Conservation (phyloP, 2,113 vertebrate species). For the Aramus guarauna region DNA sequence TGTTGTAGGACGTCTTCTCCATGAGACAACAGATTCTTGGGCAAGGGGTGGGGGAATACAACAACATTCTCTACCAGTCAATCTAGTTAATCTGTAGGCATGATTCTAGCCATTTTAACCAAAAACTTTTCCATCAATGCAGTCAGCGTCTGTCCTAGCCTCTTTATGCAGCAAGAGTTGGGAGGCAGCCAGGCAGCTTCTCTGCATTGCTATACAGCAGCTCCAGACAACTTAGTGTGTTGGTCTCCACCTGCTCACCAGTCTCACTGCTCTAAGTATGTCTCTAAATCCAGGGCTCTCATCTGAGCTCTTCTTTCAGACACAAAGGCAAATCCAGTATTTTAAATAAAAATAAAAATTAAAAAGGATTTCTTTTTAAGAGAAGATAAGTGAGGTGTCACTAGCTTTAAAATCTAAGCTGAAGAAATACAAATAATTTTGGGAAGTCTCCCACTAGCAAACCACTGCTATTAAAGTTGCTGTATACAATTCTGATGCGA, state of each 20-base stretch:
- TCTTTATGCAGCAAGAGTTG: not conserved
- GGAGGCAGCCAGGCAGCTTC: conserved; percentile 18
- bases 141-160: not conserved
- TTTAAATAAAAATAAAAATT: not conserved
- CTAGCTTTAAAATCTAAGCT: not conserved
- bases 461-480: not conserved
- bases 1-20: not conserved
- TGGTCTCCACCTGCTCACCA: not conserved
- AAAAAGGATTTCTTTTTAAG: not conserved
- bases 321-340: not conserved
- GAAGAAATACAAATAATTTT: not conserved
- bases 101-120: not conserved
- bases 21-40: fast-evolving
- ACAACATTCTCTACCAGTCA: not conserved
- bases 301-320: not conserved
- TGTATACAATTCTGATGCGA: not conserved
- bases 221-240: not conserved
- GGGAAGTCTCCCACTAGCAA: not conserved
- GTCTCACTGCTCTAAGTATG: not conserved
- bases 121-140: not conserved
- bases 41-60: fast-evolving
- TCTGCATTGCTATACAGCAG: not conserved
- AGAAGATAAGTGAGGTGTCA: not conserved
- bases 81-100: not conserved
- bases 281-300: not conserved